These are phyloP conservation scores for Melanogrammus aeglefinus DNA, from an alignment of 2,797 vertebrate species.

Conservation along the genomic window DNA sequence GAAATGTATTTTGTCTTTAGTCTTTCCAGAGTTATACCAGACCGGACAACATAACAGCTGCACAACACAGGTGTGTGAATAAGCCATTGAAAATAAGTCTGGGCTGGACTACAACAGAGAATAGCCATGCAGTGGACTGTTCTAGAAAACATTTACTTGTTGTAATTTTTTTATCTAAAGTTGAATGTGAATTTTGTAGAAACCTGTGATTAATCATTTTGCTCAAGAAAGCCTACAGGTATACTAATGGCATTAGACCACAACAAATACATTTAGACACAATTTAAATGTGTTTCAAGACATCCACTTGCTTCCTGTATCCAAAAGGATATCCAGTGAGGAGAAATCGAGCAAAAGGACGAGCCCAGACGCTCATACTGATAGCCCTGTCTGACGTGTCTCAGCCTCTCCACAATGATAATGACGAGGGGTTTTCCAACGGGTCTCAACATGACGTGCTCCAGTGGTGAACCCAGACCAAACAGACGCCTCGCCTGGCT, in stretches of 20 bases:
- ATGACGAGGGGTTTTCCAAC: slow-evolving; percentile 63
- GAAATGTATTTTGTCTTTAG: not conserved
- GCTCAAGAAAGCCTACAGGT: not conserved
- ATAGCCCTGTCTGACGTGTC: not conserved
- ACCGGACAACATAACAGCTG: not conserved
- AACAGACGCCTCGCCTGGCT: slow-evolving; percentile 71
- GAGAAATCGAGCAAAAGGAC: not conserved
- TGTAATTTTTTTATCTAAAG: not conserved
- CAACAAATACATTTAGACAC: not conserved
- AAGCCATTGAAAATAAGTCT: not conserved
- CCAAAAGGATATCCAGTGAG: not conserved
- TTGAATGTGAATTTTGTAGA: not conserved
- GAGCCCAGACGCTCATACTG: not conserved
- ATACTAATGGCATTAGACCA: not conserved
- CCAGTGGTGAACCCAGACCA: slow-evolving; percentile 68
- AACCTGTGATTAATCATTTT: not conserved
- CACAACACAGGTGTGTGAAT: not conserved
- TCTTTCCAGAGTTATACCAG: not conserved
- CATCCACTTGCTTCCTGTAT: not conserved
- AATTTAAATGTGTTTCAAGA: not conserved
- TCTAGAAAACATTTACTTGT: slow-evolving; percentile 1
- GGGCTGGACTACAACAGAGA: not conserved
- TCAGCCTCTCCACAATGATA: slow-evolving; percentile 11
- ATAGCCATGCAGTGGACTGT: not conserved
- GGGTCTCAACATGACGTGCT: slow-evolving; percentile 62